Evolutionary conservation across 2,888 invertebrate genomes (phyloP), one percentile per base, ranked within the genome.

Genomic region (Cetonia aurata): DNA sequence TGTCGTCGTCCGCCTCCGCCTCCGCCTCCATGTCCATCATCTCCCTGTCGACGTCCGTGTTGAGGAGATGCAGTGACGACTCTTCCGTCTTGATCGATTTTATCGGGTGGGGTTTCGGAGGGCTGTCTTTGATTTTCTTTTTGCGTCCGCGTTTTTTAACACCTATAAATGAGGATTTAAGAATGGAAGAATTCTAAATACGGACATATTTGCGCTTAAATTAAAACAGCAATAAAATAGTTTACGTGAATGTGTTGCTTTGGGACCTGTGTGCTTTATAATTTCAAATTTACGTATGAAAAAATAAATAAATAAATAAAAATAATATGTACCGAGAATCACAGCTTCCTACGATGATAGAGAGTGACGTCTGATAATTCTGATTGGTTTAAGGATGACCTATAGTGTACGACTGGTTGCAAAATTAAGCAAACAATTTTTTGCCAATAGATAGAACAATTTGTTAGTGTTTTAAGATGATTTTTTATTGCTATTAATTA

Each of bases 41-140:
- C 9, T 74, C 73, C 8, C 69, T 72, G 19, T 71, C 70, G 17
- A 53, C 15, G n/a, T 69, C 69, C 10, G 50, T 71, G 37, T n/a
- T 42, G 57, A 15, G 42, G 17, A 42, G 17, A 13, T 68, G 76
- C 8, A 25, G 13, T 17, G 80, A 74, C 17, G 79, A 74, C 71
- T 83, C 83, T 0, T 76, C 65, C 19, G 80, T 77, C 69, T 78
- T 78, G 59, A 76, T 76, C 46, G 79, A 78, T 0, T 81, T 77
- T 25, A 81, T 75, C 78, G 85, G 19, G 76, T 74, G 75, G 56
- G 76, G 73, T 74, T 79, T 81, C 4, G 75, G 75, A 6, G 79
- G 83, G 62, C 84, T 76, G 8, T 80, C 81, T 74, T 83, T 82
- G 46, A 77, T 78, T 76, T 84, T 85, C 80, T 84, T 85, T 77